Evolutionary conservation across 1,140 invertebrate species (phyloP).

Genomic region (Hyles vespertilio): DNA sequence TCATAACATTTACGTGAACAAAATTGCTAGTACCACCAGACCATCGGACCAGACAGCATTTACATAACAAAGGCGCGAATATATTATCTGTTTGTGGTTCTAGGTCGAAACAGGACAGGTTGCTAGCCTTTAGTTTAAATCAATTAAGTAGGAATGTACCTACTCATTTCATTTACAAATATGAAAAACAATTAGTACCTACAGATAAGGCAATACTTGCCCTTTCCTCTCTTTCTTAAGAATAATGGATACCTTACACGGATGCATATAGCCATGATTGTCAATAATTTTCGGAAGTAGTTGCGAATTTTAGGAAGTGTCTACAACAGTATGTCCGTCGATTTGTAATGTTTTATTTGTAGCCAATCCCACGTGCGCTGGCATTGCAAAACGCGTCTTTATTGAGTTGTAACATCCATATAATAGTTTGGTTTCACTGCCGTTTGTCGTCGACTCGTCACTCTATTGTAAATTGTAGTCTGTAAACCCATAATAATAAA

Average conservation of each 20-base stretch:
- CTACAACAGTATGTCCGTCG: constrained; percentile 5
- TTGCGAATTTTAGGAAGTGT: too few species aligned
- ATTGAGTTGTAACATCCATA: constrained; percentile 40
- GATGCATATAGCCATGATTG: too few species aligned
- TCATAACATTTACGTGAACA: constrained; percentile 2
- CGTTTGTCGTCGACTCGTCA: constrained; percentile 57
- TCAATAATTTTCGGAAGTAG: too few species aligned
- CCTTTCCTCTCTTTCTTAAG: neutral
- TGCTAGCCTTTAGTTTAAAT: neutral
- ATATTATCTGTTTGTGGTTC: constrained; percentile 37
- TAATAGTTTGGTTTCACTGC: constrained; percentile 59
- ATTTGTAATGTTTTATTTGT: constrained; percentile 5
- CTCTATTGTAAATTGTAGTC: constrained; percentile 66
- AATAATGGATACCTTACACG: too few species aligned
- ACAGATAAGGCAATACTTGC: neutral
- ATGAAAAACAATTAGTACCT: too few species aligned
- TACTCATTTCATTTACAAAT: too few species aligned
- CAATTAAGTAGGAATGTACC: constrained; percentile 1
- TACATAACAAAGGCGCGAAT: constrained; percentile 48
- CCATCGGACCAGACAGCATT: constrained; percentile 23
- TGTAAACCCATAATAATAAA: constrained; percentile 68
- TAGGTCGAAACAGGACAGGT: constrained; percentile 7
- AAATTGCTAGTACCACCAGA: too few species aligned
- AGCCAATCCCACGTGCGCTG: constrained; percentile 25
- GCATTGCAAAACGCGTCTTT: constrained; percentile 44